phyloP scores from a whole-genome alignment of 2,113 vertebrate genomes.

The Alexandromys fortis region DNA sequence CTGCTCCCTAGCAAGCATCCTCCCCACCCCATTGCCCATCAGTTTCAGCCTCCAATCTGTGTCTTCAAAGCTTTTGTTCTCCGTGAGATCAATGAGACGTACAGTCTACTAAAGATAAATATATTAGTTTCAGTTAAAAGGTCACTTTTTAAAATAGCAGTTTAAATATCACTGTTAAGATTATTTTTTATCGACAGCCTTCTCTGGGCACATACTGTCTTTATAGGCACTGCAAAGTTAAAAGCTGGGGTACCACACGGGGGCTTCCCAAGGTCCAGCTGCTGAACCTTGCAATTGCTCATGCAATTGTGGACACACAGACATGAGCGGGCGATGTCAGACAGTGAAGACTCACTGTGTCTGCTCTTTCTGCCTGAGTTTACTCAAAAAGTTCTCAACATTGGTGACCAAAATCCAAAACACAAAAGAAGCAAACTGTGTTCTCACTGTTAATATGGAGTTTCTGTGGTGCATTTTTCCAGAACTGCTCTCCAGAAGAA shows the following conservation, averaged over 20 bases:
- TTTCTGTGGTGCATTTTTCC: not conserved
- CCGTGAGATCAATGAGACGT: constrained; percentile 33
- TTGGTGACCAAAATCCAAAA: constrained; percentile 41
- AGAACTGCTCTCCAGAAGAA: not conserved
- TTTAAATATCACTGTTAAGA: not conserved
- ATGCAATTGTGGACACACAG: not conserved
- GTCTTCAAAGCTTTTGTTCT: constrained; percentile 40
- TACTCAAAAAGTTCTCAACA: constrained; percentile 47
- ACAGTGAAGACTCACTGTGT: constrained; percentile 6
- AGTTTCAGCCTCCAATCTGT: not conserved
- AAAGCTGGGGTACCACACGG: not conserved
- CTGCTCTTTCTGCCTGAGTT: not conserved
- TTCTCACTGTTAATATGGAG: constrained; percentile 40
- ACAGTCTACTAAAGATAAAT: constrained; percentile 4
- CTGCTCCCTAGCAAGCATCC: not conserved
- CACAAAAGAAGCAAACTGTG: constrained; percentile 37
- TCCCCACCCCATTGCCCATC: not conserved
- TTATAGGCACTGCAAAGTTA: constrained; percentile 35
- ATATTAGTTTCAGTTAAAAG: constrained; percentile 61
- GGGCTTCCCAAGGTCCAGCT: not conserved
- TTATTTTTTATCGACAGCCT: not conserved
- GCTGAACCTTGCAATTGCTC: not conserved
- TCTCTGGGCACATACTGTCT: constrained; percentile 5
- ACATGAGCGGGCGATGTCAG: not conserved
- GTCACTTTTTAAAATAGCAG: not conserved